Percentiles rank a stretch among this genome's conserved stretches.
Conservation (phyloP, 2,113 vertebrate genomes). For the Coregonus clupeaformis region DNA sequence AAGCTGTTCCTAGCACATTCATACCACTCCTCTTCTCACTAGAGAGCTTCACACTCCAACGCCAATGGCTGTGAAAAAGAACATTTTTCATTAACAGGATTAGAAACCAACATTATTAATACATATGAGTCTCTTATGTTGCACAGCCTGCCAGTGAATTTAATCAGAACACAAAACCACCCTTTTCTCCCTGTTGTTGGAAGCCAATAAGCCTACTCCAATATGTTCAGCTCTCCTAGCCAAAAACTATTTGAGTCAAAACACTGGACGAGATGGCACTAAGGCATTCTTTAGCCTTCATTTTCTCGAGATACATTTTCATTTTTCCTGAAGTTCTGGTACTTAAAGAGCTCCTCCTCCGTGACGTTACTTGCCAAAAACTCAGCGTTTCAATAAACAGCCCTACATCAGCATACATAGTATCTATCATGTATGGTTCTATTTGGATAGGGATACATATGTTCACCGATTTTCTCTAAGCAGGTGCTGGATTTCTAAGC, state of each 20-base stretch:
- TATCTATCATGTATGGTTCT: too few species aligned
- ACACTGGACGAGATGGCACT: slow-evolving; percentile 40
- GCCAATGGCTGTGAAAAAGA: slow-evolving; percentile 62
- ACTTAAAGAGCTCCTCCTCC: background rate
- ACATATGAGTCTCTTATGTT: slow-evolving; percentile 50
- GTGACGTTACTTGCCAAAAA: background rate
- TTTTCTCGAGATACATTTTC: background rate
- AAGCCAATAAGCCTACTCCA: slow-evolving; percentile 70
- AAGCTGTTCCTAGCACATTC: slow-evolving; percentile 21
- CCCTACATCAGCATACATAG: background rate
- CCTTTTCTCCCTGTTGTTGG: slow-evolving; percentile 38
- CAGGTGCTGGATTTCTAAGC: too few species aligned
- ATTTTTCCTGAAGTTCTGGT: background rate
- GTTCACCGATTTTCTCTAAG: too few species aligned
- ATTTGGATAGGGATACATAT: too few species aligned
- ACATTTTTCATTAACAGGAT: slow-evolving; percentile 71
- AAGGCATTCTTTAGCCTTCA: slow-evolving; percentile 32
- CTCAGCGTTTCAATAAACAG: background rate
- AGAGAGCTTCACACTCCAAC: slow-evolving; percentile 42
- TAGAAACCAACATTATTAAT: slow-evolving; percentile 65
- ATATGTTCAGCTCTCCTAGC: slow-evolving; percentile 58
- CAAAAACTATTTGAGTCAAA: slow-evolving; percentile 57
- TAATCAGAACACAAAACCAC: slow-evolving; percentile 67
- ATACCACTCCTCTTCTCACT: slow-evolving; percentile 45
- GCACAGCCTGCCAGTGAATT: slow-evolving; percentile 64